Evolutionary conservation across 2,888 invertebrate species (phyloP).

Genomic region (Hymenopus coronatus): DNA sequence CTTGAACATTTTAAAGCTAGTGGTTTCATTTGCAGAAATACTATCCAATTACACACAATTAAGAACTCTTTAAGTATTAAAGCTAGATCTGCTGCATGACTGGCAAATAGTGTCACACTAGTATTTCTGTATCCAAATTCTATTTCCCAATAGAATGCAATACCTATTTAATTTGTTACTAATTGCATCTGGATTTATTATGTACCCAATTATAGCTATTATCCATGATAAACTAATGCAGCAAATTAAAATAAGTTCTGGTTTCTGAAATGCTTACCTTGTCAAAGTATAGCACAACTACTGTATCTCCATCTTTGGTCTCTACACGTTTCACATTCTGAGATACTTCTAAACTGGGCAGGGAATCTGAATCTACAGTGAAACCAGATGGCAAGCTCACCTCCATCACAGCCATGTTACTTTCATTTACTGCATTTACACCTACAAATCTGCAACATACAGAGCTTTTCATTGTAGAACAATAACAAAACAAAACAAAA

Average conservation of each 20-base stretch:
- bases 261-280: slow-evolving; percentile 49
- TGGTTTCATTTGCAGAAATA: too few species aligned
- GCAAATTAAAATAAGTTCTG: not conserved
- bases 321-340: slow-evolving; percentile 65
- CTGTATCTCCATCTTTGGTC: slow-evolving; percentile 63
- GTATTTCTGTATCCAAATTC: not conserved
- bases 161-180: not conserved
- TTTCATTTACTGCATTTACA: slow-evolving; percentile 59
- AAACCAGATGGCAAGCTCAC: slow-evolving; percentile 90
- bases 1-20: too few species aligned
- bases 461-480: too few species aligned
- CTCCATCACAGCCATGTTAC: slow-evolving; percentile 90
- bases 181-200: not conserved
- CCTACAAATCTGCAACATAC: slow-evolving; percentile 57
- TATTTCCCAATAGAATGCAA: not conserved
- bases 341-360: slow-evolving; percentile 59
- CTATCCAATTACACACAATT: too few species aligned
- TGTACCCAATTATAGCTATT: too few species aligned
- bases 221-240: not conserved
- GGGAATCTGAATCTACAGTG: slow-evolving; percentile 71
- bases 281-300: slow-evolving; percentile 71
- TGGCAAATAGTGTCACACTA: too few species aligned
- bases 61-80: too few species aligned
- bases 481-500: too few species aligned
- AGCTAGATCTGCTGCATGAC: too few species aligned